A percentile compares a stretch with the other conserved stretches of the same genome.
These are phyloP conservation scores for Nephotettix cincticeps DNA, from an alignment of 1,140 invertebrate genomes.

Conservation along the genomic window DNA sequence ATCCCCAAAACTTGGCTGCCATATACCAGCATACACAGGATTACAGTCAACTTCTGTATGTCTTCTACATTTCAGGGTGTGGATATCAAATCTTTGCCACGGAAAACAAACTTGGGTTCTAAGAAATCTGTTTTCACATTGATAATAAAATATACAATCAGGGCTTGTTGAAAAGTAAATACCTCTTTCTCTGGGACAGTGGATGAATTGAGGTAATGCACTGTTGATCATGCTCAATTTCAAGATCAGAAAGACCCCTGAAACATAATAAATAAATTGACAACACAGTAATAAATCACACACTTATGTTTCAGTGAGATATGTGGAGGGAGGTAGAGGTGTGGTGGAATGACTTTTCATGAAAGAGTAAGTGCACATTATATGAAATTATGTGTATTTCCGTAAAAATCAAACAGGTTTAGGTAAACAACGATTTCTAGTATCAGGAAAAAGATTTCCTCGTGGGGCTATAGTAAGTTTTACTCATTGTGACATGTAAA, in stretches of 20 bases:
- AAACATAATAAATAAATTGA: background rate
- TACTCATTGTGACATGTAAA: no score
- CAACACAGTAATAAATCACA: no score
- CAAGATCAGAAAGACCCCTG: background rate
- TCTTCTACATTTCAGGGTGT: background rate
- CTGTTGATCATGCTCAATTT: background rate
- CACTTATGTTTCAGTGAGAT: no score
- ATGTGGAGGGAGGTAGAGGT: no score
- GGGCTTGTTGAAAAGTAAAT: background rate
- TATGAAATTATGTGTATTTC: no score
- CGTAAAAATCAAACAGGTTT: no score
- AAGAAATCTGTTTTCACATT: background rate
- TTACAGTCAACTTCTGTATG: background rate
- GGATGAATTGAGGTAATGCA: background rate
- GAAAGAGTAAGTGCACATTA: no score
- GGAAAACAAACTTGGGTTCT: background rate
- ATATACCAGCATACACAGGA: background rate
- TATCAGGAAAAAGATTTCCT: no score
- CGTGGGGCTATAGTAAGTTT: no score
- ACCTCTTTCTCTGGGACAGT: background rate
- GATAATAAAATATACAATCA: background rate
- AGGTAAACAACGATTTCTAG: no score
- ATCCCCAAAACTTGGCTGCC: background rate
- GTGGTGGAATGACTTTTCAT: no score
- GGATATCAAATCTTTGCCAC: slow-evolving; percentile 6